Evolutionary conservation across 2,113 vertebrate species (phyloP).

Genomic region (Pavo muticus): DNA sequence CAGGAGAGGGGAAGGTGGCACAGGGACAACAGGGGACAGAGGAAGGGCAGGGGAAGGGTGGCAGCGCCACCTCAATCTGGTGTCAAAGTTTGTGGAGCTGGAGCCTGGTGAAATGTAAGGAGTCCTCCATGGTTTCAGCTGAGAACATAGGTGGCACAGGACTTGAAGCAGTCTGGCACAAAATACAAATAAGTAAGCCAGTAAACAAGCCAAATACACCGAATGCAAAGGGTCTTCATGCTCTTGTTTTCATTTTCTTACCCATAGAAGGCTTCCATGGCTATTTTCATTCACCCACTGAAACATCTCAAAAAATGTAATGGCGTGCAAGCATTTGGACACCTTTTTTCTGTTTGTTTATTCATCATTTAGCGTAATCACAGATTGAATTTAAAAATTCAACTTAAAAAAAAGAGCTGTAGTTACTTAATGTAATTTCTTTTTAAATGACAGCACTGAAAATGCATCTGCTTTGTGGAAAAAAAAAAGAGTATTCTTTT

Average conservation of each 20-base stretch:
- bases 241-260: slow-evolving; percentile 28
- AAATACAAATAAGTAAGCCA: background rate
- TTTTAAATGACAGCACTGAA: background rate
- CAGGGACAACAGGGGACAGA: background rate
- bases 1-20: background rate
- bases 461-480: background rate
- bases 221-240: background rate
- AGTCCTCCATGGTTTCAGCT: background rate
- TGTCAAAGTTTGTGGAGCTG: background rate
- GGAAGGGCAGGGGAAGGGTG: background rate
- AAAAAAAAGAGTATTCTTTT: background rate
- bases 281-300: background rate
- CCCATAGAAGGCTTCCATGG: background rate
- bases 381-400: background rate
- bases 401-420: background rate
- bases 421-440: background rate
- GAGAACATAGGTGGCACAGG: background rate
- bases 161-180: background rate
- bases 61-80: background rate
- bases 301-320: slow-evolving; percentile 19
- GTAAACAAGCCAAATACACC: background rate
- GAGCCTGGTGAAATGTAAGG: background rate
- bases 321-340: background rate
- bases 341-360: background rate
- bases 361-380: background rate